Evolutionary conservation across 2,888 invertebrate genomes (phyloP).

Genomic region (Alloscopus bannaensis): DNA sequence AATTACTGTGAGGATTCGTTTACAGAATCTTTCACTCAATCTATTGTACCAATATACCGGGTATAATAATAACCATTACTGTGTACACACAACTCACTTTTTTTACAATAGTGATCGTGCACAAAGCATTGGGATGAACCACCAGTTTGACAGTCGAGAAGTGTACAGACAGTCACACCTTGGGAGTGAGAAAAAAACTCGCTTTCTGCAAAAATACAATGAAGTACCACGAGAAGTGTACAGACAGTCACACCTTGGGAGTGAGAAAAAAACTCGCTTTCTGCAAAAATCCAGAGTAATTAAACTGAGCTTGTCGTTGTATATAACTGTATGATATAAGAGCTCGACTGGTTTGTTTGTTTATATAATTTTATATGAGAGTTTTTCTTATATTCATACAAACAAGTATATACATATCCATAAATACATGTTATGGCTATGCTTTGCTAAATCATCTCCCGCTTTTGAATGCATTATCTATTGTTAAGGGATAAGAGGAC

Average conservation of each 20-base stretch:
- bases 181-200: constrained; percentile 2
- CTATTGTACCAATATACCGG: not conserved
- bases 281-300: constrained; percentile 13
- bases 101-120: no score
- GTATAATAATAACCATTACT: no score
- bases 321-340: no score
- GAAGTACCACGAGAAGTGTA: no score
- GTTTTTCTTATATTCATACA: not conserved
- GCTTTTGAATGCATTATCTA: not conserved
- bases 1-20: no score
- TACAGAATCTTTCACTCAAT: no score
- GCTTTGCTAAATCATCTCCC: no score
- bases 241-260: constrained; percentile 21
- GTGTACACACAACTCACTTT: no score
- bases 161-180: constrained; percentile 14
- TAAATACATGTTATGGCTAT: no score
- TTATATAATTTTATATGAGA: not conserved
- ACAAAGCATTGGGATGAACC: no score
- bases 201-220: not conserved
- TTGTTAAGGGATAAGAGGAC: not conserved
- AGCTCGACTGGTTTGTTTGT: no score
- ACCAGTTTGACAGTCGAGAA: no score
- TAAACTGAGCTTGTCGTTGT: not conserved
- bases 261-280: constrained; percentile 7
- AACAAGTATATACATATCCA: not conserved